These are phyloP conservation scores for Gymnorhina tibicen DNA, from an alignment of 2,113 vertebrate species.

Conservation along the genomic window DNA sequence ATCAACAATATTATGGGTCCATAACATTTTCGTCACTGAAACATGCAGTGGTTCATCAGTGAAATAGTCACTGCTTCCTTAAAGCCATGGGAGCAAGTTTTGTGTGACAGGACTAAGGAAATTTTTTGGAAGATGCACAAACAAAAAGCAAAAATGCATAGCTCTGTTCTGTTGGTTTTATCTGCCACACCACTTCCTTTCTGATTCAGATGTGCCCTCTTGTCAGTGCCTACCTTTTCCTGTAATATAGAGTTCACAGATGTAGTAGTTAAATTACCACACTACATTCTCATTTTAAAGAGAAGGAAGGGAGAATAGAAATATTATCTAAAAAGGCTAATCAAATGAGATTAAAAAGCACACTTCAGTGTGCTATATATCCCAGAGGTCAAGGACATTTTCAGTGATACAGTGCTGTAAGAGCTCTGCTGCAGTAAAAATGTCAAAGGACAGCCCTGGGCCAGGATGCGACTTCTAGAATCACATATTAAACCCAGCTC, in stretches of 20 bases:
- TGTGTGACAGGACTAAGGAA: not conserved
- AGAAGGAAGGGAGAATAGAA: not conserved
- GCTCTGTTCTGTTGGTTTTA: not conserved
- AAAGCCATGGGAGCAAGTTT: not conserved
- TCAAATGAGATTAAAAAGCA: not conserved
- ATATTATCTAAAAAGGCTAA: not conserved
- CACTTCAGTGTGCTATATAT: not conserved
- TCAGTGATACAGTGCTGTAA: not conserved
- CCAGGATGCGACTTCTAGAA: not conserved
- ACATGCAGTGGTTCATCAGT: not conserved
- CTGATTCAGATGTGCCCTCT: not conserved
- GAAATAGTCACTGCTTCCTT: not conserved
- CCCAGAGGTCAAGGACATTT: not conserved
- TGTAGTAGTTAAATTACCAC: not conserved
- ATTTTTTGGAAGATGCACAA: not conserved
- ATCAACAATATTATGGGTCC: not conserved
- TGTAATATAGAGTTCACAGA: not conserved
- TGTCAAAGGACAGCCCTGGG: not conserved
- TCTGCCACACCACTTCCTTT: not conserved
- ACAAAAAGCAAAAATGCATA: not conserved
- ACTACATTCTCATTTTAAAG: not conserved
- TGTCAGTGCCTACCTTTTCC: not conserved
- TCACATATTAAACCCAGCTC: not conserved
- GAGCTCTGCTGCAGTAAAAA: not conserved
- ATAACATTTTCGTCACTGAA: too few relatives aligned